Conservation (phyloP, 64 coral and sea anemone genomes). For the Porites lutea region DNA sequence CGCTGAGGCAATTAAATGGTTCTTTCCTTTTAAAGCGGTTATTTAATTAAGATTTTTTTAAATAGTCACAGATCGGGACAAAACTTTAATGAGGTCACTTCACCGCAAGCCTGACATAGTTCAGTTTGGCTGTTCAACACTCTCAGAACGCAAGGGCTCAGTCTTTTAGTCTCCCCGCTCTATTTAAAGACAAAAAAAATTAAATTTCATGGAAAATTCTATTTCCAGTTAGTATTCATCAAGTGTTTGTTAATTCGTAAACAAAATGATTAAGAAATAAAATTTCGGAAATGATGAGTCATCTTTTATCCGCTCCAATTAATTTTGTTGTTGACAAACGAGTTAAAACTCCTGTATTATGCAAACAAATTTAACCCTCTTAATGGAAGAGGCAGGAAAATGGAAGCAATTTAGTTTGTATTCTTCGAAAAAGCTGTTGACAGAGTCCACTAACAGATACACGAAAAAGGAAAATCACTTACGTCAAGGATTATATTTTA, state of each 20-base stretch:
- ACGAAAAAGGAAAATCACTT: too few species aligned
- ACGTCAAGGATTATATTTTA: too few species aligned
- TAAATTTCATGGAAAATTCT: not conserved
- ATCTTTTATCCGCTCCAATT: not conserved
- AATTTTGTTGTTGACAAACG: constrained; percentile 14
- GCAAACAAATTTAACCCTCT: not conserved
- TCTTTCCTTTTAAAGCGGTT: too few species aligned
- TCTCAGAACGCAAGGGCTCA: not conserved
- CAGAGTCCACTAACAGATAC: not conserved
- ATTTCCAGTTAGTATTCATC: constrained; percentile 33
- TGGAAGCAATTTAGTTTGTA: not conserved
- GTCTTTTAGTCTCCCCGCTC: not conserved
- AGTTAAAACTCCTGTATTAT: constrained; percentile 12
- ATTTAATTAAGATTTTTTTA: too few species aligned
- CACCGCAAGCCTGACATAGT: too few species aligned
- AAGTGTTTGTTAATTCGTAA: constrained; percentile 46
- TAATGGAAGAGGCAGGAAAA: not conserved
- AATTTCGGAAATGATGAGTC: not conserved
- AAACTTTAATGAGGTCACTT: too few species aligned
- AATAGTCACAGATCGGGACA: too few species aligned
- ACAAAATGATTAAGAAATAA: constrained; percentile 15
- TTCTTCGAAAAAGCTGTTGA: not conserved
- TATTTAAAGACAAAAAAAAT: not conserved
- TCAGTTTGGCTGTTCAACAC: too few species aligned
- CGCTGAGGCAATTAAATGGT: too few species aligned